phyloP scores from a whole-genome alignment of 2,888 invertebrate species.

The Hydropsyche betteni region DNA sequence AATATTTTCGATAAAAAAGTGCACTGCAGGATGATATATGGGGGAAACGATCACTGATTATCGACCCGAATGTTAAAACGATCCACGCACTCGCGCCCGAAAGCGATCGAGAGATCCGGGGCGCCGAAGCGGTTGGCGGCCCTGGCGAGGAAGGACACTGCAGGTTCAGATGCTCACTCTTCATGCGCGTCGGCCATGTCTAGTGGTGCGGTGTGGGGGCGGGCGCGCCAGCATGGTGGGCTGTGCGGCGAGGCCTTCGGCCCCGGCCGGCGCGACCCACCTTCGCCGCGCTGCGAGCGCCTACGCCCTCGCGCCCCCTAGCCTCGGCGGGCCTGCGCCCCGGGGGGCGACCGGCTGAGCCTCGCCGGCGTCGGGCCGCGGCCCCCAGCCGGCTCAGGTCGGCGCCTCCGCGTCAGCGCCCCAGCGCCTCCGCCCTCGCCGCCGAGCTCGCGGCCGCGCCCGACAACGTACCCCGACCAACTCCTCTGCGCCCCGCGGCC shows the following conservation, averaged over 20 bases:
- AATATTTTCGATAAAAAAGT: no score
- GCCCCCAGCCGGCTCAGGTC: no score
- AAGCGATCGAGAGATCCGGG: no score
- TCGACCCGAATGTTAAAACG: no score
- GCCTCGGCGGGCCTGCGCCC: slow-evolving; percentile 4
- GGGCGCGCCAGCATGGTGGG: slow-evolving; percentile 53
- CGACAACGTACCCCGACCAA: neutral
- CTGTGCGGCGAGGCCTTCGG: slow-evolving; percentile 59
- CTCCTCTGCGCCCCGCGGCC: no score
- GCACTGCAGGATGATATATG: no score
- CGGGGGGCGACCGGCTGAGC: slow-evolving; percentile 38
- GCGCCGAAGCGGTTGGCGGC: no score
- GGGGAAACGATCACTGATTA: no score
- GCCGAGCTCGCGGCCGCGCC: neutral
- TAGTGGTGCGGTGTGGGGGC: slow-evolving; percentile 56
- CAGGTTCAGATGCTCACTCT: slow-evolving; percentile 76
- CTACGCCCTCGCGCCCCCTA: slow-evolving; percentile 11
- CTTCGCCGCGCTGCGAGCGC: slow-evolving; percentile 5
- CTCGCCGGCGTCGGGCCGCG: slow-evolving; percentile 41
- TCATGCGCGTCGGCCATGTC: slow-evolving; percentile 91
- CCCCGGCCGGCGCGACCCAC: slow-evolving; percentile 22
- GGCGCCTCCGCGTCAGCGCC: no score
- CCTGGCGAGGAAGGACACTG: slow-evolving; percentile 58
- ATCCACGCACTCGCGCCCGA: no score
- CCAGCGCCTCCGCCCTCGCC: neutral